Percentiles rank a stretch among this genome's conserved stretches.
phyloP scores from a whole-genome alignment of 2,888 invertebrate species.

The Pristionchus maxplancki region DNA sequence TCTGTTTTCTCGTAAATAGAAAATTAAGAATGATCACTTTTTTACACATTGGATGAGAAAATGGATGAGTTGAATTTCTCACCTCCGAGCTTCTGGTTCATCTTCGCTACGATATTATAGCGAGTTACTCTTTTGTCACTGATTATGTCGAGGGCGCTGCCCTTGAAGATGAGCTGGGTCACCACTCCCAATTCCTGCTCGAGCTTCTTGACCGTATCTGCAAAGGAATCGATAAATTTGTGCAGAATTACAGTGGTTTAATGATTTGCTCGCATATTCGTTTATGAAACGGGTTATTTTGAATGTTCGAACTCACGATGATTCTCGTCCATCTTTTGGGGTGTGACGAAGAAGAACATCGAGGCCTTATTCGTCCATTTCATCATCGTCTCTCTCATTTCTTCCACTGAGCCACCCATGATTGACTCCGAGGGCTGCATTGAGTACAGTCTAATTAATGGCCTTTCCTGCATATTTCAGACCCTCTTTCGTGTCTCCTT shows the following conservation, averaged over 20 bases:
- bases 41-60: too few species aligned
- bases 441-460: too few species aligned
- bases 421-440: neutral
- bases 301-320: constrained; percentile 30
- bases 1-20: too few species aligned
- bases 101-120: constrained; percentile 23
- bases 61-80: too few species aligned
- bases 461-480: neutral
- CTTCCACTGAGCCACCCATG: neutral
- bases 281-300: too few species aligned
- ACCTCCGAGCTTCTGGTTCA: constrained; percentile 46
- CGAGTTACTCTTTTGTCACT: neutral
- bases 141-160: neutral
- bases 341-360: constrained; percentile 36
- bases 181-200: constrained; percentile 39
- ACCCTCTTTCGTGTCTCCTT: neutral
- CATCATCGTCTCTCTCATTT: neutral
- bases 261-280: too few species aligned
- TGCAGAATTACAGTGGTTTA: too few species aligned
- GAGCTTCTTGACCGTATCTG: constrained; percentile 35
- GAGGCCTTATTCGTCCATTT: neutral
- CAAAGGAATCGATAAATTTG: neutral
- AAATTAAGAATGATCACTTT: too few species aligned
- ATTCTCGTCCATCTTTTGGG: neutral
- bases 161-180: constrained; percentile 24